Conservation (phyloP, 2,113 vertebrate genomes). For the Holacanthus passer region DNA sequence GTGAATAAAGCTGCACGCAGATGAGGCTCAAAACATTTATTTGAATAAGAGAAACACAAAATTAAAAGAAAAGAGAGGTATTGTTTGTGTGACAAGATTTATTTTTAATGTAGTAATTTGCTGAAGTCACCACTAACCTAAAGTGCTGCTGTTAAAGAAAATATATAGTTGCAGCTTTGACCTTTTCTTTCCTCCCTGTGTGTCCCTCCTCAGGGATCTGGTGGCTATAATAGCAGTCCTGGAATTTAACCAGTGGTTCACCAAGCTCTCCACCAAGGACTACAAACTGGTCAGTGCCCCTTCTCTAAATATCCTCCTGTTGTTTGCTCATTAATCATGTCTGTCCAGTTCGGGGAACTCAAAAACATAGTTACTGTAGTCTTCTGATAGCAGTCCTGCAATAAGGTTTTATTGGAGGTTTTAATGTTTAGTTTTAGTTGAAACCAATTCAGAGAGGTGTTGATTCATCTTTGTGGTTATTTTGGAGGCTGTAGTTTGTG, state of each 20-base stretch:
- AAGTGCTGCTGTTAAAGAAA: constrained; percentile 1
- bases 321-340: not conserved
- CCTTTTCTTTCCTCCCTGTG: constrained; percentile 29
- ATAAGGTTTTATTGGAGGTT: not conserved
- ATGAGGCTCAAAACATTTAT: not conserved
- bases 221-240: constrained; percentile 96
- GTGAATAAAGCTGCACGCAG: not conserved
- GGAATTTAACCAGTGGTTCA: constrained; percentile 99
- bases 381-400: not conserved
- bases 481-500: not conserved
- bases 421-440: not conserved
- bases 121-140: not conserved
- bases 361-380: not conserved
- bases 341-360: not conserved
- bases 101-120: not conserved
- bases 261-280: constrained; percentile 95
- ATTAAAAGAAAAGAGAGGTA: not conserved
- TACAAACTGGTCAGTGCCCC: constrained; percentile 92
- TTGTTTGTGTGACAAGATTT: constrained; percentile 3
- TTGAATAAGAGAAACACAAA: not conserved
- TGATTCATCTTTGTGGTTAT: not conserved
- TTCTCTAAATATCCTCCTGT: not conserved
- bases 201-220: constrained; percentile 90
- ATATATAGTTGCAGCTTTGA: constrained; percentile 4
- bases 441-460: not conserved